These are phyloP conservation scores for Heliconius sara DNA, from an alignment of 2,888 invertebrate species.

Conservation along the genomic window DNA sequence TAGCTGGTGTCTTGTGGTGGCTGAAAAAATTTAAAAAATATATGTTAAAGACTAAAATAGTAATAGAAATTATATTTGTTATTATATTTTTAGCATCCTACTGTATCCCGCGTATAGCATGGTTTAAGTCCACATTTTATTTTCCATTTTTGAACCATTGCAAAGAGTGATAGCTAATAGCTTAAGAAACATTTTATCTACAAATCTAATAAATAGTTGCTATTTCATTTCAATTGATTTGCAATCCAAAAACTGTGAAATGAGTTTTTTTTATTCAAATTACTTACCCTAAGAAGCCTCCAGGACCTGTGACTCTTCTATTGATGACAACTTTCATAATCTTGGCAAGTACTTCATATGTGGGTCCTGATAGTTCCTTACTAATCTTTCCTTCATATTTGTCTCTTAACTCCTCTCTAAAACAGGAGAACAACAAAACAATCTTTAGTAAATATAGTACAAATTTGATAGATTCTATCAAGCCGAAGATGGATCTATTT, in stretches of 20 bases:
- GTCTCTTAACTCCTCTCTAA: slow-evolving; percentile 93
- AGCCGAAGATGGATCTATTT: no score
- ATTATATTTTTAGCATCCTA: neutral
- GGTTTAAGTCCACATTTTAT: no score
- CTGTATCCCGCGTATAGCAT: neutral
- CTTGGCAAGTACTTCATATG: slow-evolving; percentile 97
- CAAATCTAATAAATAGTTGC: neutral
- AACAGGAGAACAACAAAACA: slow-evolving; percentile 45
- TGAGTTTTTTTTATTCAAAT: neutral
- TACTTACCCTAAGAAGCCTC: slow-evolving; percentile 93
- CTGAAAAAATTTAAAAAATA: slow-evolving; percentile 67
- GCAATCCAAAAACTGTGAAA: neutral
- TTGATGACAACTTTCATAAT: slow-evolving; percentile 98
- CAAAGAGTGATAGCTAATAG: no score
- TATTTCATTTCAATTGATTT: neutral
- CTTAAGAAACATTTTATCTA: no score
- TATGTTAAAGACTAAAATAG: slow-evolving; percentile 25
- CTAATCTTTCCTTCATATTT: slow-evolving; percentile 97
- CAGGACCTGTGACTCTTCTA: slow-evolving; percentile 97
- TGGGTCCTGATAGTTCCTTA: slow-evolving; percentile 95
- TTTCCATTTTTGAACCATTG: no score
- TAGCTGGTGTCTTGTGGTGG: slow-evolving; percentile 93
- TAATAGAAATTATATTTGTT: neutral
- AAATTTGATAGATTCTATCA: no score
- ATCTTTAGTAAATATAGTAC: neutral